A percentile compares a stretch with the other conserved stretches of the same genome.
These are phyloP conservation scores for Epistrophe grossulariae DNA, from an alignment of 2,888 invertebrate genomes.

Conservation along the genomic window DNA sequence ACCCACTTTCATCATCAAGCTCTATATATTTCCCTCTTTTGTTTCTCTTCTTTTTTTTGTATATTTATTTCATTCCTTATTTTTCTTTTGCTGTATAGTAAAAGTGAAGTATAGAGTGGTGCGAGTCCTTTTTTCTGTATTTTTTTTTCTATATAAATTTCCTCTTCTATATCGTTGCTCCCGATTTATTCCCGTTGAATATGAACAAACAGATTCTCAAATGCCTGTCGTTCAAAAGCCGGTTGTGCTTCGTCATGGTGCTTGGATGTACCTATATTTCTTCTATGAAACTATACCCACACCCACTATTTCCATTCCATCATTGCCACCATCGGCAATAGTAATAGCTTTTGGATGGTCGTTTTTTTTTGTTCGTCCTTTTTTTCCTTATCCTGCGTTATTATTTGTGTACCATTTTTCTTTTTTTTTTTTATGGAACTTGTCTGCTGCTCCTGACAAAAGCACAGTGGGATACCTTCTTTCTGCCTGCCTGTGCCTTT, in stretches of 20 bases:
- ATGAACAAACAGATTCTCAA: slow-evolving; percentile 58
- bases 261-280: background rate
- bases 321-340: slow-evolving; percentile 35
- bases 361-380: slow-evolving; percentile 18
- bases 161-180: slow-evolving; percentile 38
- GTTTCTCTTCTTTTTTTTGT: background rate
- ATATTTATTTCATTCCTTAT: slow-evolving; percentile 15
- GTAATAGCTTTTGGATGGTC: slow-evolving; percentile 56
- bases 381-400: slow-evolving; percentile 39
- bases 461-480: slow-evolving; percentile 51
- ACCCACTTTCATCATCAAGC: slow-evolving; percentile 35
- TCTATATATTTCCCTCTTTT: slow-evolving; percentile 10
- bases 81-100: background rate
- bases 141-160: slow-evolving; percentile 35
- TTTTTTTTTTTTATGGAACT: slow-evolving; percentile 49
- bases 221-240: slow-evolving; percentile 61
- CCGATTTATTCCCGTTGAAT: slow-evolving; percentile 55
- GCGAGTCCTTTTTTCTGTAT: slow-evolving; percentile 28
- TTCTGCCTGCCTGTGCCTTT: slow-evolving; percentile 32
- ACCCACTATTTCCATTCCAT: slow-evolving; percentile 16
- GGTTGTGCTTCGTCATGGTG: slow-evolving; percentile 35
- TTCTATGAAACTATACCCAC: background rate
- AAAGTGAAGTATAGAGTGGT: slow-evolving; percentile 11
- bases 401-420: slow-evolving; percentile 63
- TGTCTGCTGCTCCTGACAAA: slow-evolving; percentile 55